Percentiles rank a stretch among this genome's conserved stretches.
Evolutionary conservation across 2,888 invertebrate species (phyloP).

Genomic region (Cantharis rustica): DNA sequence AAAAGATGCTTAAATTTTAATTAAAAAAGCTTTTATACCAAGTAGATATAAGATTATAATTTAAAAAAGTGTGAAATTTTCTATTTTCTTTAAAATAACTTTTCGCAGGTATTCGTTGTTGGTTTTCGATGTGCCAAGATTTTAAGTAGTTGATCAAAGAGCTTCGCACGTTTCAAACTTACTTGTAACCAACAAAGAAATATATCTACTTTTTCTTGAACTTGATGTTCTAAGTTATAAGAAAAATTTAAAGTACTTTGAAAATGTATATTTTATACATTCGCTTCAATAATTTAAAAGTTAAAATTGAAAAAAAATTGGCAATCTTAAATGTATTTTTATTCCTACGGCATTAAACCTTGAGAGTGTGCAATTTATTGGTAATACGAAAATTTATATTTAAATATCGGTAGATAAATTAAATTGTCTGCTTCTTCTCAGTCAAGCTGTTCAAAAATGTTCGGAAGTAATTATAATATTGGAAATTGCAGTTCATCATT

Average conservation of each 20-base stretch:
- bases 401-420: not conserved
- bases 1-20: not conserved
- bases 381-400: not conserved
- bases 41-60: not conserved
- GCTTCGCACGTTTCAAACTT: constrained; percentile 12
- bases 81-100: constrained; percentile 1
- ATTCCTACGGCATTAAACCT: not conserved
- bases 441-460: too few species aligned
- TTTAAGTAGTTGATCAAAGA: constrained; percentile 11
- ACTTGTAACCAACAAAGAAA: constrained; percentile 3
- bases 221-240: not conserved
- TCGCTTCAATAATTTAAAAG: not conserved
- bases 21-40: not conserved
- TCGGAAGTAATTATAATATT: too few species aligned
- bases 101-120: not conserved
- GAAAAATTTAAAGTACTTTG: not conserved
- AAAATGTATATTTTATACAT: not conserved
- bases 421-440: not conserved
- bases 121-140: constrained; percentile 8
- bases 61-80: not conserved
- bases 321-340: not conserved
- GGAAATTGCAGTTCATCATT: too few species aligned
- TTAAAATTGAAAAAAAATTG: not conserved
- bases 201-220: not conserved
- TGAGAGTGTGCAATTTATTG: not conserved